phyloP scores from a whole-genome alignment of 2,888 invertebrate genomes.

The Dryobota labecula region DNA sequence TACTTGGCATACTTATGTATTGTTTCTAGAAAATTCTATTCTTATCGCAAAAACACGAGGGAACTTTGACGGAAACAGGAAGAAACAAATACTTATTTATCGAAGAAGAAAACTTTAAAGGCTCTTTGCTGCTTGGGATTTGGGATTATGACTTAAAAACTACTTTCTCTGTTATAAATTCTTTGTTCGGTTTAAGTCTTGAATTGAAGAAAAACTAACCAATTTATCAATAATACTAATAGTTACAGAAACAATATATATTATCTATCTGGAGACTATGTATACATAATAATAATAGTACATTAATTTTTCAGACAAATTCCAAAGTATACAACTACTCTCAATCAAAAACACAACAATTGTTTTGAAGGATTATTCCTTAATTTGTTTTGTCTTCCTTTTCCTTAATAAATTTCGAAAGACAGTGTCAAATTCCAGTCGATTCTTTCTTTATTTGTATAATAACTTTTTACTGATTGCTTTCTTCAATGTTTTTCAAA shows the following conservation, averaged over 20 bases:
- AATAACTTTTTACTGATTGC: background rate
- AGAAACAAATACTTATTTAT: background rate
- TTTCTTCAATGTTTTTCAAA: slow-evolving; percentile 1
- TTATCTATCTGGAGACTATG: background rate
- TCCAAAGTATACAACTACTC: background rate
- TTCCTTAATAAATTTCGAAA: slow-evolving; percentile 2
- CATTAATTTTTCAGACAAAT: background rate
- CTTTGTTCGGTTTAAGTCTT: background rate
- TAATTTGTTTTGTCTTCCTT: slow-evolving; percentile 23
- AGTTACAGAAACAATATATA: background rate
- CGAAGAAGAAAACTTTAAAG: background rate
- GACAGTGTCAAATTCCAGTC: slow-evolving; percentile 5
- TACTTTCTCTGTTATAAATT: background rate
- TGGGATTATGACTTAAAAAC: background rate
- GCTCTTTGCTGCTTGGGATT: background rate
- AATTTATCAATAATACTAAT: background rate
- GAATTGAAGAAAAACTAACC: background rate
- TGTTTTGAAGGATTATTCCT: slow-evolving; percentile 13
- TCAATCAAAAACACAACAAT: slow-evolving; percentile 26
- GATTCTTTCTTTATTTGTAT: background rate
- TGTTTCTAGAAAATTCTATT: background rate
- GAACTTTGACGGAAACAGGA: background rate
- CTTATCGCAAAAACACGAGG: background rate
- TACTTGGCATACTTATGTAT: background rate
- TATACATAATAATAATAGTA: background rate